phyloP scores from a whole-genome alignment of 2,888 invertebrate species.

The Hedya salicella region DNA sequence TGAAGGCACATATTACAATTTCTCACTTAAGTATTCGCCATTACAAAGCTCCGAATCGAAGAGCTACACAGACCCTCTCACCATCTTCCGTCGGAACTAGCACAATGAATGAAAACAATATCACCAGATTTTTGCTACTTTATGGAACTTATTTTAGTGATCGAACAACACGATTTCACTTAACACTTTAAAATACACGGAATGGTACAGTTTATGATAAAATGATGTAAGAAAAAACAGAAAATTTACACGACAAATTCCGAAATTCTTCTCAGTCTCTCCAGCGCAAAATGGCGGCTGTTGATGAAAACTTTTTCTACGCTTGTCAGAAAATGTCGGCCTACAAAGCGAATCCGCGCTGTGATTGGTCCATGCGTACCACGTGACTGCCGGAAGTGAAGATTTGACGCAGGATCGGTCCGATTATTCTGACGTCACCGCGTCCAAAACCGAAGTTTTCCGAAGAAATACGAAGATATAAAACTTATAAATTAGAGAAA shows the following conservation, averaged over 20 bases:
- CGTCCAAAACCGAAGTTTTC: conserved; percentile 67
- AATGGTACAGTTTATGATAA: conserved; percentile 84
- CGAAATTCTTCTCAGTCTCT: conserved; percentile 91
- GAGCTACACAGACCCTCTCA: conserved; percentile 89
- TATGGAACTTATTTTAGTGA: conserved; percentile 77
- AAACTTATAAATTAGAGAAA: conserved; percentile 29
- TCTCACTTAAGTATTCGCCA: conserved; percentile 91
- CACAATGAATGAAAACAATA: conserved; percentile 89
- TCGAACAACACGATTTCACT: conserved; percentile 81
- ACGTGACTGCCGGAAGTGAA: conserved; percentile 82
- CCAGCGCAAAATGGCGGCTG: conserved; percentile 97
- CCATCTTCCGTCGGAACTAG: conserved; percentile 90
- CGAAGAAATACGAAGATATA: conserved; percentile 66
- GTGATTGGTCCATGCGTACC: conserved; percentile 76
- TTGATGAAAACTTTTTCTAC: conserved; percentile 97
- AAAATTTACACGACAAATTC: conserved; percentile 89
- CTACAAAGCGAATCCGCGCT: conserved; percentile 72
- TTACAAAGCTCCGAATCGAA: conserved; percentile 90
- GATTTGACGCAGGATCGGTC: conserved; percentile 78
- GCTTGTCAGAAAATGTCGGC: conserved; percentile 93
- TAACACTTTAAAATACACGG: conserved; percentile 86
- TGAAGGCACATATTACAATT: conserved; percentile 91
- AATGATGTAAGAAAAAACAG: conserved; percentile 86
- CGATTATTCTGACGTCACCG: conserved; percentile 79
- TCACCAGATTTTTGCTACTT: conserved; percentile 84